Percentiles rank a stretch among this genome's conserved stretches.
These are phyloP conservation scores for Neotoma lepida DNA, from an alignment of 2,113 vertebrate genomes.

Conservation along the genomic window DNA sequence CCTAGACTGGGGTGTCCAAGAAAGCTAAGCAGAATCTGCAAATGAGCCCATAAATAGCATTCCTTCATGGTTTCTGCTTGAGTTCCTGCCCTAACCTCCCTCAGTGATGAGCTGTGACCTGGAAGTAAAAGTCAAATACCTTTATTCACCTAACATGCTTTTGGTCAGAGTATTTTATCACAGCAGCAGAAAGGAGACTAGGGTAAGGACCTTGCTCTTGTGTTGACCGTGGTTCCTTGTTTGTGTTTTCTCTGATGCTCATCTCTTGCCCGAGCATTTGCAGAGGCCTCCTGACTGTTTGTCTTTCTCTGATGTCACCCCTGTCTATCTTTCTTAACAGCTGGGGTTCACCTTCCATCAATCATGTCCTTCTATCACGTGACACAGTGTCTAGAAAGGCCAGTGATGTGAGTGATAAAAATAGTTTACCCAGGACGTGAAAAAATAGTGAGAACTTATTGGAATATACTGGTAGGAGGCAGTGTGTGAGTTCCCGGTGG, in stretches of 20 bases:
- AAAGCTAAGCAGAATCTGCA: background rate
- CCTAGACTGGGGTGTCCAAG: background rate
- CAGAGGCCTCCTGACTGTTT: background rate
- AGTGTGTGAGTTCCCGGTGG: background rate
- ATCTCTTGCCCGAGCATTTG: background rate
- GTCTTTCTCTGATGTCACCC: background rate
- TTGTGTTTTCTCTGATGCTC: background rate
- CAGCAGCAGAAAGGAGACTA: background rate
- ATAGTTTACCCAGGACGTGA: background rate
- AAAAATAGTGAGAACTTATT: background rate
- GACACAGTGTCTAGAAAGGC: background rate
- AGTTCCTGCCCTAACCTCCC: background rate
- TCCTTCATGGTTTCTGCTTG: background rate
- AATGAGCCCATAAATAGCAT: background rate
- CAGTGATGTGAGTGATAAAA: background rate
- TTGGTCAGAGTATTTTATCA: background rate
- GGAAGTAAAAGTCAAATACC: background rate
- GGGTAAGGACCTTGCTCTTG: background rate
- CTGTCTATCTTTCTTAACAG: background rate
- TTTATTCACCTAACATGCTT: background rate
- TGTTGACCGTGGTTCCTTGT: background rate
- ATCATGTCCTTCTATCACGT: background rate
- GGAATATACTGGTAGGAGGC: background rate
- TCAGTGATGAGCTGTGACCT: background rate
- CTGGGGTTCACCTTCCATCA: background rate